Evolutionary conservation across 2,113 vertebrate genomes (phyloP).

Genomic region (Camelus bactrianus): DNA sequence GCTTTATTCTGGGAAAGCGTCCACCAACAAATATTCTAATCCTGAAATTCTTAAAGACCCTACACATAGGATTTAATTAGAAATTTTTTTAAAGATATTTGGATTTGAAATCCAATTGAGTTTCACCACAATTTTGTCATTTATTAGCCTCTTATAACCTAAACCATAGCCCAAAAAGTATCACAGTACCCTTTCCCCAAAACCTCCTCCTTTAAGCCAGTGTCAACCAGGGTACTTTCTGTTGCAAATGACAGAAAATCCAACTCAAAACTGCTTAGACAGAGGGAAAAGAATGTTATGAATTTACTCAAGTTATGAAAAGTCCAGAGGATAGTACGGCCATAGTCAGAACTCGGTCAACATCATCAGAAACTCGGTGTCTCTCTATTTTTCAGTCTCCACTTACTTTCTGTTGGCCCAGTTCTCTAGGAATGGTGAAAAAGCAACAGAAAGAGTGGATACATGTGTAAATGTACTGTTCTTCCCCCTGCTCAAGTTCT

Average conservation of each 20-base stretch:
- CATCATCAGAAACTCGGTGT: background rate
- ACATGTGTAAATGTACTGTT: too few species aligned
- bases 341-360: background rate
- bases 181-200: background rate
- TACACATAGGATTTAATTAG: background rate
- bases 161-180: too few species aligned
- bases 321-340: background rate
- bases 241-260: background rate
- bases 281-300: too few species aligned
- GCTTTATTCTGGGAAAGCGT: too few species aligned
- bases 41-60: background rate
- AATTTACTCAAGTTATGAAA: background rate
- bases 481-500: background rate
- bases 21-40: too few species aligned
- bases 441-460: background rate
- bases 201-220: background rate
- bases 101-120: background rate
- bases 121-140: background rate
- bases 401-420: background rate
- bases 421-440: background rate
- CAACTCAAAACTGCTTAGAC: background rate
- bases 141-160: background rate
- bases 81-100: background rate
- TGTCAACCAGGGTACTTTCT: background rate
- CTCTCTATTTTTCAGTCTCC: background rate